Evolutionary conservation across 23 tunicate genomes (phyloP), one percentile per base, ranked within the genome.

Genomic region (Ascidia mentula): DNA sequence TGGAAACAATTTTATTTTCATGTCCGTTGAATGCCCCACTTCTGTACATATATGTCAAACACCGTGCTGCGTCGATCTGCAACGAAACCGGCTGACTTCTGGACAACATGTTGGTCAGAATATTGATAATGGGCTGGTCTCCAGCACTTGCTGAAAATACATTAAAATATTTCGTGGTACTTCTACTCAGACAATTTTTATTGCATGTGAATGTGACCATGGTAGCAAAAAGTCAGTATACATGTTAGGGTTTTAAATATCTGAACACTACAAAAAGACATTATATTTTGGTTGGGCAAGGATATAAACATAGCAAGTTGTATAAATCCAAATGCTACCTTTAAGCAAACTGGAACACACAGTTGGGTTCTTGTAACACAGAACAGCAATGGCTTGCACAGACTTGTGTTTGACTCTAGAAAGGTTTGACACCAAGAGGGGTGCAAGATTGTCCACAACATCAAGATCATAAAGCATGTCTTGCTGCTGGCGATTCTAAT

Each of bases 381-480:
- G 69, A 22, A 70, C 97, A 35, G 87, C 36, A 31, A 91, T 61
- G 18, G 97, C 80, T 0, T 76, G 65, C 37, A 91, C 34, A 9
- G 97, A 78, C 60, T 91, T 91, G 18, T 77, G n/a, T 53, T 82
- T 77, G n/a, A 91, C 97, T 77, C 87, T 76, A 18, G 18, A 38
- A 6, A 78, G 42, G 18, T 72, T 34, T 36, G 90, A 85, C 34
- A 37, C 72, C 5, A 91, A 72, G 46, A 91, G 60, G 32, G 71
- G 45, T 0, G 76, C 81, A 40, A 91, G 74, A 34, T 45, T 34
- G 26, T 37, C 40, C 6, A 85, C 36, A 33, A 88, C 84, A 77
- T 85, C 84, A 59, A 85, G 76, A 12, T 60, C 79, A 45, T 59
- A 61, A 32, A 91, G 39, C 37, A 84, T 22, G 32, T 81, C 78